These are phyloP conservation scores for Megastigmus dorsalis DNA, from an alignment of 2,888 invertebrate genomes.

Conservation along the genomic window DNA sequence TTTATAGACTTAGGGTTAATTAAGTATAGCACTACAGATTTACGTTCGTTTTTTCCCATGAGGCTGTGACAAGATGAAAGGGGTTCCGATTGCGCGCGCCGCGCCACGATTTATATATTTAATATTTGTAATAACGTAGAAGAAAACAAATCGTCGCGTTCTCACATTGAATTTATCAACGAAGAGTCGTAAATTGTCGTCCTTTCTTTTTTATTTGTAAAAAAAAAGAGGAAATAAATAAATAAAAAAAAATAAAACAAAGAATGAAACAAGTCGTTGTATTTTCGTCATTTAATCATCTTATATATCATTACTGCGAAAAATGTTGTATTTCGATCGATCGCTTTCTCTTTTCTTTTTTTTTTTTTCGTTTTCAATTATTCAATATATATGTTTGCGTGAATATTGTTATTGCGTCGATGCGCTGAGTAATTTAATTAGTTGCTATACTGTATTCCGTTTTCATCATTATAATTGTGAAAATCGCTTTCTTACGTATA, in stretches of 20 bases:
- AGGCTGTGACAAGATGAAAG: constrained; percentile 57
- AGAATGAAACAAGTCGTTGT: too few species aligned
- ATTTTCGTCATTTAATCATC: background rate
- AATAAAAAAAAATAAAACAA: too few species aligned
- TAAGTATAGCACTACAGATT: constrained; percentile 29
- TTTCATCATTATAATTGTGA: too few species aligned
- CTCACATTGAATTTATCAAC: background rate
- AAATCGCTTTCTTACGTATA: too few species aligned
- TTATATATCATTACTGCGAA: background rate
- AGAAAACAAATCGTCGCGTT: constrained; percentile 7
- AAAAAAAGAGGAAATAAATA: too few species aligned
- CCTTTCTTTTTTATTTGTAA: background rate
- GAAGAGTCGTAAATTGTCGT: background rate
- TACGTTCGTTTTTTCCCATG: constrained; percentile 48
- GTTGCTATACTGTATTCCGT: background rate
- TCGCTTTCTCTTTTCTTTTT: background rate
- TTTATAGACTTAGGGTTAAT: constrained; percentile 37
- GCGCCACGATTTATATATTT: constrained; percentile 24
- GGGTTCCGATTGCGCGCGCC: constrained; percentile 27
- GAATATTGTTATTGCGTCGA: background rate
- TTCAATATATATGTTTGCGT: background rate
- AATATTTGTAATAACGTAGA: constrained; percentile 6
- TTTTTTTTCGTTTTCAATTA: too few species aligned
- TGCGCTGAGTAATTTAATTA: constrained; percentile 7
- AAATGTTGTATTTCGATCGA: background rate